Base-by-base conservation (phyloP, 2,888 invertebrate species). In the Cephus spinipes region DNA sequence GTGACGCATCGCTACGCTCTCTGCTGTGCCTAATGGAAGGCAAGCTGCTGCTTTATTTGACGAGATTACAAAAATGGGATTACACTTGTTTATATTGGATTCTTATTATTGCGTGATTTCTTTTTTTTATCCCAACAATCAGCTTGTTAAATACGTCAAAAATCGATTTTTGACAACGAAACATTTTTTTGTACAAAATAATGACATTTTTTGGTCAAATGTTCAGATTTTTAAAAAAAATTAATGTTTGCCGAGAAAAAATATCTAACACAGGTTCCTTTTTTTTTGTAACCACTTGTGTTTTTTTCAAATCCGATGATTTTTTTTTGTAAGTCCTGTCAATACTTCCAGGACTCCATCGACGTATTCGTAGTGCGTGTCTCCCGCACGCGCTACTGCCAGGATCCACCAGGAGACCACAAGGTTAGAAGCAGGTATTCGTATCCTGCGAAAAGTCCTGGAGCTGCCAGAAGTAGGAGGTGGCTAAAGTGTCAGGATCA, bases 361-460 rank as follows among this genome's bases (percentile, higher is more conserved):
- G 33, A 34, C 35, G 74, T 74, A 30, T 35, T 31, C 9, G 9
- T 23, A 55, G 74, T 74, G 36, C 75, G 81, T 83, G 86, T 86
- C 87, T 81, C 86, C 85, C 86, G 85, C 81, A 85, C 85, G 89
- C 86, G 85, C 86, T 81, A 84, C 84, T 87, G 87, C 88, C 88
- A 88, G 88, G 87, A 89, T 85, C 85, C 88, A 89, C 78, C 88
- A 88, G 89, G 89, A 83, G 85, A 87, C 68, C 85, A 89, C 81
- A 82, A 75, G 11, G 40, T 33, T 55, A 55, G 9, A 55, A 55
- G 55, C 55, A 36, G 76, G 79, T 73, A 79, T 81, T 78, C 78
- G 79, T 77, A 79, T 80, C 73, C 74, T 79, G 40, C 55, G 40
- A 23, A 71, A 34, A 32, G 76, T 79, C 69, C 68, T 55, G 55